phyloP scores from a whole-genome alignment of 2,113 vertebrate species.

The Myrmecophaga tridactyla region DNA sequence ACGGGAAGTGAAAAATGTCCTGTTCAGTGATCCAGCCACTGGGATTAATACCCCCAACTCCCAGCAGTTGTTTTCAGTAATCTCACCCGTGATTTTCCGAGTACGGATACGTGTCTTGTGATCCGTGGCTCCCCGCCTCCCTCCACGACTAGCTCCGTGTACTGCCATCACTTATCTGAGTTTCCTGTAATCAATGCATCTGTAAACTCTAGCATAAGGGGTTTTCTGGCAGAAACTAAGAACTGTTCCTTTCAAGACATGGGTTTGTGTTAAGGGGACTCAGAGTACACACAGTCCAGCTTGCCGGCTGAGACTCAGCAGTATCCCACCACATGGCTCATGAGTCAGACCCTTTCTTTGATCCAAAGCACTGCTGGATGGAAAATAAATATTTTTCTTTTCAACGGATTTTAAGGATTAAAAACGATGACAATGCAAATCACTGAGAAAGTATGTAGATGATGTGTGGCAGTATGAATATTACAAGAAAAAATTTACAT shows the following conservation, averaged over 20 bases:
- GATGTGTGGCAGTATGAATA: background rate
- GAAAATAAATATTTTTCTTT: background rate
- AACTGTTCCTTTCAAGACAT: background rate
- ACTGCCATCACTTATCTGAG: background rate
- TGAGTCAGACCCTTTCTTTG: background rate
- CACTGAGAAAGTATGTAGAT: conserved; percentile 26
- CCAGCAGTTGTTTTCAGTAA: background rate
- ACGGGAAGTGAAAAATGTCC: conserved; percentile 12
- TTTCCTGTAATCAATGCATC: conserved; percentile 10
- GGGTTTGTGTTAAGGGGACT: background rate
- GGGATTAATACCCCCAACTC: conserved; percentile 45
- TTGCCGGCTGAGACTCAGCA: background rate
- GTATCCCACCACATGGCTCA: background rate
- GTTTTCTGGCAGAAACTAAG: background rate
- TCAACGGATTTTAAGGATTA: conserved; percentile 47
- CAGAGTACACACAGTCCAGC: background rate
- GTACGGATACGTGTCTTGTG: background rate
- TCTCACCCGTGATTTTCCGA: background rate
- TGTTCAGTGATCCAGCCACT: background rate
- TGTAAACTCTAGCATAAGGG: background rate
- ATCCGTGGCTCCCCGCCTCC: background rate
- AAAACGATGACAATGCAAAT: background rate
- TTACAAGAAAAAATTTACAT: background rate
- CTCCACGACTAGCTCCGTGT: background rate
- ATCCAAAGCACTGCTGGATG: background rate